Evolutionary conservation across 2,113 vertebrate genomes (phyloP).

Genomic region (Callipepla squamata): DNA sequence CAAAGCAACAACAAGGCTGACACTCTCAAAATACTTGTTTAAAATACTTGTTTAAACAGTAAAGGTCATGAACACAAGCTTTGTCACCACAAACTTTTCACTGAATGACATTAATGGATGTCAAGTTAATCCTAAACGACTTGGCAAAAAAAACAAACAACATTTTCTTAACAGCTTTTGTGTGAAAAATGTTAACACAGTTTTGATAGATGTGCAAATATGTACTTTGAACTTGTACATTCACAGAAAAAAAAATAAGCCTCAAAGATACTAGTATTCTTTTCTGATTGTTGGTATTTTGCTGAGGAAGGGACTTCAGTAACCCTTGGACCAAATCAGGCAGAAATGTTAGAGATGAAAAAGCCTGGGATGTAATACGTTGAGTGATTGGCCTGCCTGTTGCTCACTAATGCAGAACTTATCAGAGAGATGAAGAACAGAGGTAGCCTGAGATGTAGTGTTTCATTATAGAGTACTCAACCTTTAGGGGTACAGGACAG

Average conservation of each 20-base stretch:
- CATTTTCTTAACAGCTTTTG: not conserved
- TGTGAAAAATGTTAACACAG: not conserved
- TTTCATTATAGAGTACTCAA: no score
- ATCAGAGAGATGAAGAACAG: not conserved
- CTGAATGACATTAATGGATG: not conserved
- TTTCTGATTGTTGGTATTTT: not conserved
- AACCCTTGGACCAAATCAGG: not conserved
- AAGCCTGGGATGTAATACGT: not conserved
- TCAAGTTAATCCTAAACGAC: not conserved
- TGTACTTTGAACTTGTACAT: not conserved
- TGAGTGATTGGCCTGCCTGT: not conserved
- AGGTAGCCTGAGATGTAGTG: not conserved
- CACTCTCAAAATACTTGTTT: not conserved
- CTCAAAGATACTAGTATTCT: not conserved
- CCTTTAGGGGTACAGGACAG: no score
- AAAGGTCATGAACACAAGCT: not conserved
- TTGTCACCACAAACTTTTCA: not conserved
- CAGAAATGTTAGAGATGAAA: not conserved
- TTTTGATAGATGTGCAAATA: not conserved
- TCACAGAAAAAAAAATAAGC: not conserved
- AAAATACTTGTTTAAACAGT: not conserved
- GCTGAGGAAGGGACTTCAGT: not conserved
- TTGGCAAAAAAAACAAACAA: not conserved
- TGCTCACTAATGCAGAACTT: not conserved
- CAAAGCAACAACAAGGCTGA: not conserved